Evolutionary conservation across 2,888 invertebrate genomes (phyloP).

Genomic region (Chalcis sispes): DNA sequence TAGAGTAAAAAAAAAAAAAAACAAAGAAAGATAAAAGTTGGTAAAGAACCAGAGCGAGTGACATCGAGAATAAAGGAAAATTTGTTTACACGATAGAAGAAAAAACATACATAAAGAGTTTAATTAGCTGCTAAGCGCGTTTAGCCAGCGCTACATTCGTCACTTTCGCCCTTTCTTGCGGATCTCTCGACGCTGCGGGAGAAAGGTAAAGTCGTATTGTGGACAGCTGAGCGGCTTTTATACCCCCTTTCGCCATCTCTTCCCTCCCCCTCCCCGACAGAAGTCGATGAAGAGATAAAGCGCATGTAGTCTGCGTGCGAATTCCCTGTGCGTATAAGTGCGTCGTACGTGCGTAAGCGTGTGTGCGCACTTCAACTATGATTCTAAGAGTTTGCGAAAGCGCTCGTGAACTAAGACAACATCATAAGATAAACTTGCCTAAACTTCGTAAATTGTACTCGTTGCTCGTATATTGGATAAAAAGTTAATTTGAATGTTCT

Average conservation of each 20-base stretch:
- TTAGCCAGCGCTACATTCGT: constrained; percentile 13
- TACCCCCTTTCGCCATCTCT: too few species aligned
- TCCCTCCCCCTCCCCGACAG: too few species aligned
- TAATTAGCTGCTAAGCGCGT: constrained; percentile 27
- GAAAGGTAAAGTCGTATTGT: not conserved
- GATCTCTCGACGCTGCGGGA: not conserved
- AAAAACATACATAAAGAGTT: not conserved
- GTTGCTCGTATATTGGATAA: constrained; percentile 21
- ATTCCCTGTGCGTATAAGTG: not conserved
- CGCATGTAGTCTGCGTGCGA: not conserved
- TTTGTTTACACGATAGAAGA: constrained; percentile 5
- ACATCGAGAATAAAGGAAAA: not conserved
- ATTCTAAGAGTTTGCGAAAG: not conserved
- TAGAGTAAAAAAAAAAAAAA: not conserved
- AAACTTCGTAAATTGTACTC: constrained; percentile 1
- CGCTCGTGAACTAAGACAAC: not conserved
- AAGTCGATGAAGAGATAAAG: constrained; percentile 16
- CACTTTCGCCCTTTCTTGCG: constrained; percentile 2
- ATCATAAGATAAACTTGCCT: not conserved
- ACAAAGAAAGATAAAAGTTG: not conserved
- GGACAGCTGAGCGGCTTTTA: constrained; percentile 1
- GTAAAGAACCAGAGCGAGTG: not conserved
- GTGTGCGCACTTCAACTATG: not conserved
- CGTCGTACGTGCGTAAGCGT: not conserved
- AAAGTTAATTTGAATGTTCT: not conserved